Base-by-base conservation (phyloP, 2,113 vertebrate species). In the Numenius arquata region DNA sequence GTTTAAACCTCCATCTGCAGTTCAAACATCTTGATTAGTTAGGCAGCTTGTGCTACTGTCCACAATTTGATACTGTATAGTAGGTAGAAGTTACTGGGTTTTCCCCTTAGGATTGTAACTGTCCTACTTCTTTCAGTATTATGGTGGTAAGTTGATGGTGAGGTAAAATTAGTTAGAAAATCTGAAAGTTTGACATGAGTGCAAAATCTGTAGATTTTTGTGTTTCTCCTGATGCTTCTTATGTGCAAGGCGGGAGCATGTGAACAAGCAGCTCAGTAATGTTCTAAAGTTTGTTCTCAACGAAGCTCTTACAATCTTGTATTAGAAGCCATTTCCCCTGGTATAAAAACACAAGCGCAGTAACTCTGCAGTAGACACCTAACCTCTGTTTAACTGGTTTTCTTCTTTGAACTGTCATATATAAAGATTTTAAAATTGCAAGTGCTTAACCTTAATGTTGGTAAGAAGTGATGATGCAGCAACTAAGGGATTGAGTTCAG, bases 21-120 rank as follows among this genome's bases (percentile, higher is more conserved):
- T 78, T 58, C 41, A 58, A 45, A 38, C 0, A 0, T 34, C 12
- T 55, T 2, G 1, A 29, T 68, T 78, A 16, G 9, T 50, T 45
- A 50, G 29, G n/a, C 40, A 73, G 59, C 16, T 70, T 36, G 8
- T 80, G 50, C 45, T 86, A 16, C 34, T 74, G 26, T 48, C 36
- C 21, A 15, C 34, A 4, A 12, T 79, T 76, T 85, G 47, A 55
- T 90, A 23, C 17, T 23, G 16, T 30, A 55, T 8, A 59, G 62
- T 30, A 79, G 48, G 38, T 27, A 55, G 43, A 65, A 65, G 7
- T 55, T 45, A 5, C 26, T 85, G 27, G 23, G 34, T n/a, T 16
- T 72, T 88, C 77, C 58, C 25, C 27, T 59, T 41, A 38, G 34
- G 40, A n/a, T 65, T 1, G 0, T 25, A 85, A 72, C 43, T 4